Base-by-base conservation (phyloP, 2,888 invertebrate genomes). In the Noctua comes region DNA sequence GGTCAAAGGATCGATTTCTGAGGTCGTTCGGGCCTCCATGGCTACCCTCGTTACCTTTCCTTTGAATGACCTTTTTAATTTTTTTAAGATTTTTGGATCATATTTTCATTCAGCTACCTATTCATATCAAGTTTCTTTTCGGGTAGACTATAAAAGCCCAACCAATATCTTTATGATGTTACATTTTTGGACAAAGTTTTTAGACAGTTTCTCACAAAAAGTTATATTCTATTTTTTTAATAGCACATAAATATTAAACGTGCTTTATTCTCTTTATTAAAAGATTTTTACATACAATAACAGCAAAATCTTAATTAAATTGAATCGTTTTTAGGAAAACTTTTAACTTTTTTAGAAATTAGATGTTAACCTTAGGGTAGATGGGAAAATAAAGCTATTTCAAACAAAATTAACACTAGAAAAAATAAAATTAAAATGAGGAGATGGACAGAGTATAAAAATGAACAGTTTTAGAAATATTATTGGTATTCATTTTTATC, bases 1-100 rank as follows among this genome's bases (percentile, higher is more conserved):
- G 71, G 69, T 40, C 73, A 73, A 54, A 51, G 68, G 83, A 85
- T 82, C 72, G 86, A 88, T 85, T 76, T 73, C 71, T 66, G 59
- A 72, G 68, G 65, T 70, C 51, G 76, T 75, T 73, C 65, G 64
- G 54, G 65, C 65, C 68, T 74, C 68, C 48, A 68, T 76, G 73
- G 59, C 57, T 68, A 64, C 75, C 71, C 76, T 86, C 40, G 68
- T 74, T 73, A 86, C 62, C 51, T 13, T 68, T 73, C 46, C 62
- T 81, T 76, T 82, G 57, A 59, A 65, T 31, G 18, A 46, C 10
- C 43, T 43, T 72, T 72, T 48, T 24, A 71, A 18, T 73, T 71
- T 81, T 79, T 80, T 59, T 40, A 48, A 57, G n/a, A n/a, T 36
- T 2, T 68, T 1, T 24, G 24, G 21, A n/a, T 54, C 51, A 36